Evolutionary conservation across 2,888 invertebrate genomes (phyloP).

Genomic region (Onchidella celtica): DNA sequence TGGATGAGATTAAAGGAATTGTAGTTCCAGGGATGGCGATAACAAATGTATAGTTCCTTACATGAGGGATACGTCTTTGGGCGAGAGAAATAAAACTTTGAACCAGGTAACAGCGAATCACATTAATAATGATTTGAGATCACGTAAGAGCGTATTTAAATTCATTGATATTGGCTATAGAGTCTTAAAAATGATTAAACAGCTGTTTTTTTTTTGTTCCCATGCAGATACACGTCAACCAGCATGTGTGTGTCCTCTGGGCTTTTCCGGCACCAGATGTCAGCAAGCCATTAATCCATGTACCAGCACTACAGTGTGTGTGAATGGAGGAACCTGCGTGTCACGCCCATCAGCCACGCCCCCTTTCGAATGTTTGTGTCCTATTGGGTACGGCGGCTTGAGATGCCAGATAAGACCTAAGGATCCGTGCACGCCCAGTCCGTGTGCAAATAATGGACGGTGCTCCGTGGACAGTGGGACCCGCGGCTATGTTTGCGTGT

Average conservation of each 20-base stretch:
- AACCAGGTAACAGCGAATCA: no score
- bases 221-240: neutral
- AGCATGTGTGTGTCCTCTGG: conserved; percentile 4
- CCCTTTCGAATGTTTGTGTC: conserved; percentile 17
- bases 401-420: conserved; percentile 34
- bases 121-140: no score
- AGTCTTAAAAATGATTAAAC: no score
- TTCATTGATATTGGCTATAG: no score
- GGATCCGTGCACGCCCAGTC: conserved; percentile 41
- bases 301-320: neutral
- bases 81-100: no score
- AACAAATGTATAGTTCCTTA: no score
- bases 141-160: no score
- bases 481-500: conserved; percentile 33
- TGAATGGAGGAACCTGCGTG: conserved; percentile 27
- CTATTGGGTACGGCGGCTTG: conserved; percentile 20
- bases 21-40: no score
- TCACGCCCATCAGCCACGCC: conserved; percentile 7
- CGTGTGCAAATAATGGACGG: conserved; percentile 21
- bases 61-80: no score
- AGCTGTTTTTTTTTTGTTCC: no score
- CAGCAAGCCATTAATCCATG: neutral
- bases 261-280: conserved; percentile 13
- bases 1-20: no score
- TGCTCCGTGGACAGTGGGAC: conserved; percentile 21